These are phyloP conservation scores for Calameuta pallipes DNA, from an alignment of 2,888 invertebrate genomes.

Conservation along the genomic window DNA sequence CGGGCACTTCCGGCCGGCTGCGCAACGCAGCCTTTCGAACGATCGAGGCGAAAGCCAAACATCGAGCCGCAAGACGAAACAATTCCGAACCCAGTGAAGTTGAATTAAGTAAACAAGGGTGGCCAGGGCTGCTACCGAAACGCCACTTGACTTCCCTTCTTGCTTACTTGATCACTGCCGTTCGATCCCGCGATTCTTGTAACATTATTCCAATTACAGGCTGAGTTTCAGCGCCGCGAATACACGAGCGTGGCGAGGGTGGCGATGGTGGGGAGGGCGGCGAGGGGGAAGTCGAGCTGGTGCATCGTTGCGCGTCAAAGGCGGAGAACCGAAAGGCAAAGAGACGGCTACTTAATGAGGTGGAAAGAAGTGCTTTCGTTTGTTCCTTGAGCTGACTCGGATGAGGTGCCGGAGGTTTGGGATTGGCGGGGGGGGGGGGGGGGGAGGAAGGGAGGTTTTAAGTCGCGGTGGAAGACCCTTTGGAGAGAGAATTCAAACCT, in stretches of 20 bases:
- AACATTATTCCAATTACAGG: no score
- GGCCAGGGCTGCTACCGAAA: no score
- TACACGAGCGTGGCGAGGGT: not conserved
- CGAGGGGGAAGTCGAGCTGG: conserved; percentile 30
- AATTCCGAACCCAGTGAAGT: conserved; percentile 50
- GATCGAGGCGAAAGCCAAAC: conserved; percentile 55
- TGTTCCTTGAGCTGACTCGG: conserved; percentile 14
- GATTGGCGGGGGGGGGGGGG: not conserved
- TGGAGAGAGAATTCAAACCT: conserved; percentile 47
- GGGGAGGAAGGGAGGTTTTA: no score
- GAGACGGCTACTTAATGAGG: conserved; percentile 45
- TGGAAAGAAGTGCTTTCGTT: conserved; percentile 36
- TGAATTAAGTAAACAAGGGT: conserved; percentile 53
- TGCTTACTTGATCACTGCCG: conserved; percentile 8
- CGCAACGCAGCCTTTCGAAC: conserved; percentile 53
- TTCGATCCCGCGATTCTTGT: no score
- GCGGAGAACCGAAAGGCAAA: not conserved
- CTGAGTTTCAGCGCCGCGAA: no score
- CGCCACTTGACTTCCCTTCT: conserved; percentile 12
- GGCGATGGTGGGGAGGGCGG: conserved; percentile 14
- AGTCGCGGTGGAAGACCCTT: not conserved
- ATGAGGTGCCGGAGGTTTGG: not conserved
- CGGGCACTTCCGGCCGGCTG: conserved; percentile 52
- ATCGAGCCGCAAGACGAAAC: conserved; percentile 59
- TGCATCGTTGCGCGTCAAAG: conserved; percentile 29